A percentile compares a stretch with the other conserved stretches of the same genome.
Conservation (phyloP, 1,140 invertebrate genomes). For the Achroia grisella region DNA sequence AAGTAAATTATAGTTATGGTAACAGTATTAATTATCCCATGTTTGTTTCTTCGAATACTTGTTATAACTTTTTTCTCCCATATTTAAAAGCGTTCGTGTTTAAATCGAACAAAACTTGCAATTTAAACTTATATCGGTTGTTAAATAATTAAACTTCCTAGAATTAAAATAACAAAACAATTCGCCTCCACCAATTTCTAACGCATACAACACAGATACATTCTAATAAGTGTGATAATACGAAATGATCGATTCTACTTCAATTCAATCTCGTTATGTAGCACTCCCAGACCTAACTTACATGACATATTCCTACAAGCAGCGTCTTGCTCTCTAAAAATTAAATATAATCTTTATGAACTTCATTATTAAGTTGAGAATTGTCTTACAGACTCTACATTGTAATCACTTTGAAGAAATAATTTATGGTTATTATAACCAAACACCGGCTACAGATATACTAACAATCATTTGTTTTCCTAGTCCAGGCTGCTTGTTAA, state of each 20-base stretch:
- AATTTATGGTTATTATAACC: constrained; percentile 43
- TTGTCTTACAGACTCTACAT: no score
- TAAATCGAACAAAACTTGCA: not conserved
- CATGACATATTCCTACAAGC: constrained; percentile 12
- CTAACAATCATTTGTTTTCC: constrained; percentile 42
- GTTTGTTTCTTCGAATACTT: no score
- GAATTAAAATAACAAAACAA: constrained; percentile 1
- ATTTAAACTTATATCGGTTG: not conserved
- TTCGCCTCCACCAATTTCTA: constrained; percentile 10
- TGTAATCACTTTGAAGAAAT: constrained; percentile 12
- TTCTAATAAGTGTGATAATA: constrained; percentile 20
- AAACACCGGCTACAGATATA: constrained; percentile 29
- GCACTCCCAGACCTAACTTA: constrained; percentile 14
- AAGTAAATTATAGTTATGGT: no score
- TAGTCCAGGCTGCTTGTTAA: constrained; percentile 36
- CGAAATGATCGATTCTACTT: constrained; percentile 23
- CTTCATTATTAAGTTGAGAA: no score
- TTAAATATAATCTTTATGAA: no score
- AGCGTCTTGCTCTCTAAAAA: no score
- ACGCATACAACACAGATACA: constrained; percentile 11
- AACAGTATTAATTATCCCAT: no score
- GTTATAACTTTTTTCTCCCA: no score
- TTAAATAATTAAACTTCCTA: not conserved
- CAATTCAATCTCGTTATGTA: constrained; percentile 26
- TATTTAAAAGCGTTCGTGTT: not conserved